Evolutionary conservation across 2,888 invertebrate genomes (phyloP).

Genomic region (Mesorhabditis belari): DNA sequence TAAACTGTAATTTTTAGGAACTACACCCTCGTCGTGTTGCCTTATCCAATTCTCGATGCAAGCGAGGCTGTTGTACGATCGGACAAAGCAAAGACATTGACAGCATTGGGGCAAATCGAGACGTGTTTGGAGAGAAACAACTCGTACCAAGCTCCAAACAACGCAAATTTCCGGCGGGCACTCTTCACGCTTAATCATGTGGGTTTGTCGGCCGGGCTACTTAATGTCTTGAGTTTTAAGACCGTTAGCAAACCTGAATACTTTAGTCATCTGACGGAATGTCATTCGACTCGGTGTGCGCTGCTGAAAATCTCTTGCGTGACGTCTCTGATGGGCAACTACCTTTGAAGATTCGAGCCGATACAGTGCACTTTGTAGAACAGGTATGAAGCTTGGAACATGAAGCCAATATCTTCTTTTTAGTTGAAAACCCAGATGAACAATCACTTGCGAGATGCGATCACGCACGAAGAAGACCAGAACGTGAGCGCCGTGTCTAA

Average conservation of each 20-base stretch:
- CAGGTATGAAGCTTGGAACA: neutral
- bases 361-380: neutral
- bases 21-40: slow-evolving; percentile 30
- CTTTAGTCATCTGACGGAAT: neutral
- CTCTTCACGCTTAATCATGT: slow-evolving; percentile 14
- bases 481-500: slow-evolving; percentile 8
- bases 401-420: neutral
- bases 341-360: neutral
- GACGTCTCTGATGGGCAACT: neutral
- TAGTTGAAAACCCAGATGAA: neutral
- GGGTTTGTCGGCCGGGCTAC: slow-evolving; percentile 3
- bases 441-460: neutral
- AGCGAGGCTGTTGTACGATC: slow-evolving; percentile 24
- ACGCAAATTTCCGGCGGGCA: slow-evolving; percentile 21
- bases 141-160: slow-evolving; percentile 6
- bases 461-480: neutral
- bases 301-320: neutral
- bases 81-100: slow-evolving; percentile 16
- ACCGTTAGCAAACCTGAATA: too few relatives aligned
- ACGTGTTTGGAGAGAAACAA: slow-evolving; percentile 21
- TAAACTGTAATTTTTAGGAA: slow-evolving; percentile 15
- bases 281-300: neutral
- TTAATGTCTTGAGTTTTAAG: too few relatives aligned
- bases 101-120: slow-evolving; percentile 22
- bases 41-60: slow-evolving; percentile 28